These are phyloP conservation scores for Hirtodrosophila alboralis DNA, from an alignment of 2,888 invertebrate genomes.

Conservation along the genomic window DNA sequence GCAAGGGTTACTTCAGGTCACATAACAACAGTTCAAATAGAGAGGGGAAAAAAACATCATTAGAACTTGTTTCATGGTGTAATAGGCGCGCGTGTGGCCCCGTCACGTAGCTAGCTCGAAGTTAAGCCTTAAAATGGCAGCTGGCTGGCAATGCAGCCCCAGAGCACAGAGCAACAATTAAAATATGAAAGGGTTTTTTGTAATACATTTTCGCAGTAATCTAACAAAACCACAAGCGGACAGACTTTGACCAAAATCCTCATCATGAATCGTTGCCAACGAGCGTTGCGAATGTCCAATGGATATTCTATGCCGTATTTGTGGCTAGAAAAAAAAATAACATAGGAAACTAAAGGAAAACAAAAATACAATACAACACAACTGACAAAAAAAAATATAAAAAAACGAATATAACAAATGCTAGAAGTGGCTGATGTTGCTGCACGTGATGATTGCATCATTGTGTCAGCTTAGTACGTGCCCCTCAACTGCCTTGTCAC, in stretches of 20 bases:
- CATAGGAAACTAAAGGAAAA: conserved; percentile 18
- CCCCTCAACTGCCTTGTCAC: conserved; percentile 70
- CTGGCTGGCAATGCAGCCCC: conserved; percentile 42
- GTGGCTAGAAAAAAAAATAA: conserved; percentile 18
- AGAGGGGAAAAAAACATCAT: background rate
- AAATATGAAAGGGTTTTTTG: conserved; percentile 74
- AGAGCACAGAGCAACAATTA: conserved; percentile 59
- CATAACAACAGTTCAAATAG: conserved; percentile 26
- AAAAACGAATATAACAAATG: conserved; percentile 29
- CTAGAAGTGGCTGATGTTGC: conserved; percentile 44
- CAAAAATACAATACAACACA: conserved; percentile 18
- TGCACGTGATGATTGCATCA: conserved; percentile 82
- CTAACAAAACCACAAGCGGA: conserved; percentile 60
- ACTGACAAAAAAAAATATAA: conserved; percentile 17
- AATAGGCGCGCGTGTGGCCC: conserved; percentile 77
- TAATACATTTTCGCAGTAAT: conserved; percentile 51
- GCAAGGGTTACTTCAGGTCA: conserved; percentile 36
- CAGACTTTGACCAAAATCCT: conserved; percentile 63
- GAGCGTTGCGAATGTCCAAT: conserved; percentile 63
- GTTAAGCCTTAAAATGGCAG: conserved; percentile 70
- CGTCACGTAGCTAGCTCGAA: conserved; percentile 57
- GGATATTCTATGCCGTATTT: conserved; percentile 52
- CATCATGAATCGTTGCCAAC: conserved; percentile 56
- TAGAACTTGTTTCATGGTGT: conserved; percentile 39
- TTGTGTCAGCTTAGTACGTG: conserved; percentile 82